Conservation (phyloP, 2,888 invertebrate genomes). For the Phyllotreta cruciferae region DNA sequence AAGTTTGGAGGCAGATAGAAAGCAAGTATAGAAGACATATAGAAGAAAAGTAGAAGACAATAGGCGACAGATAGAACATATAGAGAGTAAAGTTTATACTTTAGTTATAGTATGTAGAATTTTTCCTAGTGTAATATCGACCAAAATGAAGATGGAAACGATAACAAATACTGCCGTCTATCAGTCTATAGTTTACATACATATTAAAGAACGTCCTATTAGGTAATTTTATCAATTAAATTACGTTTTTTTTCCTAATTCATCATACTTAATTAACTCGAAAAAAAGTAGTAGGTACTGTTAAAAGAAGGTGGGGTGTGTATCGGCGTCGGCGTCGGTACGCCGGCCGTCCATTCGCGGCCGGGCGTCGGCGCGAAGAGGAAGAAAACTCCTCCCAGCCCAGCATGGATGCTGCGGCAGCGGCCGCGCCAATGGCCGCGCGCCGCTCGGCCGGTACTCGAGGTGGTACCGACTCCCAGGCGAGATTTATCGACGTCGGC, state of each 20-base stretch:
- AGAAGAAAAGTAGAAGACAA: too few relatives aligned
- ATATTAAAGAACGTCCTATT: constrained; percentile 8
- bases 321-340: too few relatives aligned
- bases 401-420: constrained; percentile 62
- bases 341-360: too few relatives aligned
- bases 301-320: too few relatives aligned
- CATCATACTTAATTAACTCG: too few relatives aligned
- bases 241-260: background rate
- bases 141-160: background rate
- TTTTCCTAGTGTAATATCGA: constrained; percentile 8
- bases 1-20: too few relatives aligned
- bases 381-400: constrained; percentile 58
- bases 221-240: constrained; percentile 3
- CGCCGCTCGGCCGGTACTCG: constrained; percentile 35
- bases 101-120: too few relatives aligned
- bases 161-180: constrained; percentile 1
- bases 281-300: too few relatives aligned
- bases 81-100: too few relatives aligned
- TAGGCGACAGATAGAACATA: too few relatives aligned
- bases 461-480: constrained; percentile 11
- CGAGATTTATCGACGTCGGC: background rate
- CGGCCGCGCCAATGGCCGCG: constrained; percentile 56
- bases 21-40: too few relatives aligned
- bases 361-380: constrained; percentile 3
- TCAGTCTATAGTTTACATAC: background rate